Conservation (phyloP, 2,888 invertebrate species). For the Cecidostiba fungosa region DNA sequence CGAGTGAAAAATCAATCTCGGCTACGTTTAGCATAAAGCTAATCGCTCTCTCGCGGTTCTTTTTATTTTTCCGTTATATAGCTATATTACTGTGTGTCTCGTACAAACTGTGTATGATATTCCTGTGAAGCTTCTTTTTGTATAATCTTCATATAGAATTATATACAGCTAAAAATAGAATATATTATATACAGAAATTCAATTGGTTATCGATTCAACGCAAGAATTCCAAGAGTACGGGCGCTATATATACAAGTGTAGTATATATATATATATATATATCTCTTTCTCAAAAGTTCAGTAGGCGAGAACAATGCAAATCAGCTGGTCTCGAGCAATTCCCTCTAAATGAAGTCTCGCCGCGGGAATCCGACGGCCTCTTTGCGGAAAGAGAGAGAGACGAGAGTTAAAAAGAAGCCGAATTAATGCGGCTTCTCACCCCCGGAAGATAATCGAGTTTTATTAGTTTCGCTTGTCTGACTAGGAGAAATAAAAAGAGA, state of each 20-base stretch:
- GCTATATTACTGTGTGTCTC: not conserved
- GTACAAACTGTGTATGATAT: too few species aligned
- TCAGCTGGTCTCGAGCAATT: not conserved
- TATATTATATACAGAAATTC: too few species aligned
- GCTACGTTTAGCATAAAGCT: not conserved
- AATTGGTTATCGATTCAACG: not conserved
- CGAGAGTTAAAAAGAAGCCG: not conserved
- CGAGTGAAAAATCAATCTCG: slow-evolving; percentile 10
- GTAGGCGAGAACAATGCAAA: not conserved
- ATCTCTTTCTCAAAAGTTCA: not conserved
- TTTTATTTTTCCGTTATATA: not conserved
- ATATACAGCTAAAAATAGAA: too few species aligned
- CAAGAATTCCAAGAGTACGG: not conserved
- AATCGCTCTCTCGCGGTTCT: not conserved
- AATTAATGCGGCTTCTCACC: not conserved
- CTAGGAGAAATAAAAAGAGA: not conserved
- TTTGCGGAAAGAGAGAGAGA: not conserved
- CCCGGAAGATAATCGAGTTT: not conserved
- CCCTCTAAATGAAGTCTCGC: not conserved
- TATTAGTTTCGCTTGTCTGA: not conserved
- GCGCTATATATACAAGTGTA: too few species aligned
- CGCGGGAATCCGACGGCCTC: not conserved
- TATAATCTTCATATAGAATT: too few species aligned
- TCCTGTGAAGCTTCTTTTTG: too few species aligned
- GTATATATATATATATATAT: too few species aligned